Evolutionary conservation across 2,888 invertebrate genomes (phyloP), one percentile per base, ranked within the genome.

Genomic region (Archips crataeganus): DNA sequence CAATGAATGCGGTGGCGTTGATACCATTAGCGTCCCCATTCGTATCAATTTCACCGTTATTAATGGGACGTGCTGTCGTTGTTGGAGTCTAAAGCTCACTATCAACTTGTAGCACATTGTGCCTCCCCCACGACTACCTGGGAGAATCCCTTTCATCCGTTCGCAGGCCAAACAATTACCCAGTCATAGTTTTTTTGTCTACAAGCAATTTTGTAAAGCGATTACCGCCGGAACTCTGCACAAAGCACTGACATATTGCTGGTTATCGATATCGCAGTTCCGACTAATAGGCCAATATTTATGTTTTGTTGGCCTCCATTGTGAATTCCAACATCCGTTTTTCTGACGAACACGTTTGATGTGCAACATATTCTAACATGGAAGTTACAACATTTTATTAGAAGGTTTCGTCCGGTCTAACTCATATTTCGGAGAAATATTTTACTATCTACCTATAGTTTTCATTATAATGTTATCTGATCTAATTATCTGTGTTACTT

Each of bases 241-340:
- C 92, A 94, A 93, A 86, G 89, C 85, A 83, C 85, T 87, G 88
- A 90, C 89, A 88, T 89, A 88, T 86, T 83, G 85, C 85, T 81
- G 85, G 86, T 88, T 92, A 93, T 94, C 92, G 86, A 85, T 93
- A 90, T 90, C 92, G 85, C 86, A 91, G 92, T 92, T 93, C 90
- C 91, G 91, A 91, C 89, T 91, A 89, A 90, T 90, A 89, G 86
- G 84, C 87, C 85, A 91, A 92, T 92, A 91, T 92, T 91, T 90
- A 89, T 88, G 87, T 88, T 87, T 85, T 89, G 89, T 91, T 90
- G 85, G 86, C 83, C 79, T 81, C 86, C 84, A 88, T 93, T 92
- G 89, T 88, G 80, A 65, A 11, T 49, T 51, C 65, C 78, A 81
- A 83, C 87, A 89, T 91, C 90, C 91, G 89, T 82, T 87, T 81